Evolutionary conservation across 2,113 vertebrate genomes (phyloP), one percentile per base, ranked within the genome.

Genomic region (Gymnarchus niloticus): DNA sequence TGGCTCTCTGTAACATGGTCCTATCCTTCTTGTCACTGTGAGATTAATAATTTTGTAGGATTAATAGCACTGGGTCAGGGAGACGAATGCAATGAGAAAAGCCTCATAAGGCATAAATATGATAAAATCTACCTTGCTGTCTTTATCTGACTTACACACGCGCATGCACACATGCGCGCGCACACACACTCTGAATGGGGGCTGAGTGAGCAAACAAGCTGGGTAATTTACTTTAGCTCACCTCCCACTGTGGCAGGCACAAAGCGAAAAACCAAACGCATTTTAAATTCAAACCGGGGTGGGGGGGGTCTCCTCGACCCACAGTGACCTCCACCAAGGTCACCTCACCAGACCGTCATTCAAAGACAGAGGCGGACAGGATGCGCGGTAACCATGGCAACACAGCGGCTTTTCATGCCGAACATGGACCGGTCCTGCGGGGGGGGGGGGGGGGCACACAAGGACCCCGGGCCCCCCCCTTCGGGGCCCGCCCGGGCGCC

Each of bases 151-250:
- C n/a, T 48, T 51, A 41, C 52, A 57, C 82, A 44, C 82, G 14
- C 37, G 52, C 81, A 46, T 21, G 49, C 56, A 57, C 33, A 57
- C 56, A 0, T 37, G 1, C 17, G 59, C 83, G 28, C 9, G 56
- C 76, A 46, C 65, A 23, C 84, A 52, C 86, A 52, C 81, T 46
- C 86, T 48, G 44, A n/a, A 81, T 21, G n/a, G 77, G 12, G 77
- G 48, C 77, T 49, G 48, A 81, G 77, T 51, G 83, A 77, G 46
- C 56, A 86, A 87, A 91, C 86, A 56, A 86, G 83, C 49, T 77
- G 52, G 83, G 87, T 87, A 88, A 89, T 85, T 86, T 69, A 88
- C 51, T 33, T 51, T 48, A n/a, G 76, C 76, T 23, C 51, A 56
- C 25, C 14, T 28, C 25, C 80, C 51, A 21, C 49, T 28, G 80